Base-by-base conservation (phyloP, 1,140 invertebrate genomes). In the Panulirus ornatus region DNA sequence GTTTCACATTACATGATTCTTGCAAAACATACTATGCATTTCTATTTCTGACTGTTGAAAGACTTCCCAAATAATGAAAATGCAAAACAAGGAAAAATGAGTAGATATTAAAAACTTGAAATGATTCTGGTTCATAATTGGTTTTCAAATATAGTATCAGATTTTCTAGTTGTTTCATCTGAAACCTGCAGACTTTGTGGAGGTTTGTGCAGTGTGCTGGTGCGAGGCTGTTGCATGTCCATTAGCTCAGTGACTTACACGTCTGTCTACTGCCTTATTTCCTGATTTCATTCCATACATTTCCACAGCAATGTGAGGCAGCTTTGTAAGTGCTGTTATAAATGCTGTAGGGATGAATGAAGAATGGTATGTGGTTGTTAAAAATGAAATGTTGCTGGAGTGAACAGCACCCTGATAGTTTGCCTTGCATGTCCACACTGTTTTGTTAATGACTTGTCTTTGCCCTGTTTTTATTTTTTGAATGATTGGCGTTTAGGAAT, bases 191-290 rank as follows among this genome's bases (percentile, higher is more conserved):
- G 6, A 30, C n/a, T 58, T 58, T 66, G 58, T 66, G 58, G 58
- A 66, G 34, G 38, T n/a, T 66, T 83, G 14, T 40, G 30, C 19
- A 27, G 27, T 19, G 30, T 6, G 58, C 8, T 9, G 40, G 40
- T n/a, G 30, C 38, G 47, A 40, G 51, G 54, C 58, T 63, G 16
- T 9, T 83, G 54, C 27, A 66, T 83, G 81, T 40, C 81, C 81
- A 83, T 54, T 40, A 27, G 8, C 81, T 66, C 54, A n/a, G 54
- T 16, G 22, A 40, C 36, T 40, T 16, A 22, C n/a, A 51, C n/a
- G 34, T 38, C 51, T 66, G 76, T 79, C 76, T 79, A 36, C 27
- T 83, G 81, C 81, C 81, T 83, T 83, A 83, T 63, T 83, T 83
- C 34, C 58, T 66, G 81, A 83, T 83, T 83, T 83, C 81, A 66